Conservation (phyloP, 2,113 vertebrate species). For the Eptatretus burgeri region DNA sequence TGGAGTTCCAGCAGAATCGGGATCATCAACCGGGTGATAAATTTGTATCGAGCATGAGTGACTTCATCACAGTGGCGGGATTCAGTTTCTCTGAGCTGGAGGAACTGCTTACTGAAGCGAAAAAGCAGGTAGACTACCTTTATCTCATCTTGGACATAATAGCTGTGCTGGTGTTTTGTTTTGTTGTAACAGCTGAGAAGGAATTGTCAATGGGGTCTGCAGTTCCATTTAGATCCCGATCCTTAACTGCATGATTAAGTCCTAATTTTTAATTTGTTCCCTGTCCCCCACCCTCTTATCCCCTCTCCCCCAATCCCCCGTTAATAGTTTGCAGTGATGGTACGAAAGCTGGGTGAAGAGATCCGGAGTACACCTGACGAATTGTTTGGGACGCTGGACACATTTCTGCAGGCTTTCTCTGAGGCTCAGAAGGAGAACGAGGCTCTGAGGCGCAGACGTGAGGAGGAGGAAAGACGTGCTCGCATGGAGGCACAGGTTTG, state of each 20-base stretch:
- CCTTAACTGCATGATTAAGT: too few relatives aligned
- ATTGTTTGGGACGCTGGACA: constrained; percentile 95
- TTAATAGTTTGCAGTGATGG: background rate
- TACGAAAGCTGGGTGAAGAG: constrained; percentile 26
- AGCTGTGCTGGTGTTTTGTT: background rate
- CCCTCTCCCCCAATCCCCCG: too few relatives aligned
- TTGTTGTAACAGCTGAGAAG: background rate
- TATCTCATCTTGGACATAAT: too few relatives aligned
- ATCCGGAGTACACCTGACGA: constrained; percentile 72
- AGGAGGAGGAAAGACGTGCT: constrained; percentile 72
- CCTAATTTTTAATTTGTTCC: too few relatives aligned
- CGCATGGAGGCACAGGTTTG: constrained; percentile 74
- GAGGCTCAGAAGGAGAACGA: constrained; percentile 92
- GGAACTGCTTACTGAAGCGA: constrained; percentile 63
- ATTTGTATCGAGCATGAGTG: constrained; percentile 84
- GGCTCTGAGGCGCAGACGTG: constrained; percentile 70
- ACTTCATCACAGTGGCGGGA: constrained; percentile 84
- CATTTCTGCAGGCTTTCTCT: constrained; percentile 63
- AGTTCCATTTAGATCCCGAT: too few relatives aligned
- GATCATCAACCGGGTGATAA: constrained; percentile 31
- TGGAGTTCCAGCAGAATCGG: constrained; percentile 62
- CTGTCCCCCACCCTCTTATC: too few relatives aligned
- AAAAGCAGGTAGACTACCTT: constrained; percentile 48
- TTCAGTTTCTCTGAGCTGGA: constrained; percentile 95
- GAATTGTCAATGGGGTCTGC: background rate